Percentiles rank a stretch among this genome's conserved stretches.
phyloP scores from a whole-genome alignment of 2,888 invertebrate genomes.

The Megalurothrips usitatus region DNA sequence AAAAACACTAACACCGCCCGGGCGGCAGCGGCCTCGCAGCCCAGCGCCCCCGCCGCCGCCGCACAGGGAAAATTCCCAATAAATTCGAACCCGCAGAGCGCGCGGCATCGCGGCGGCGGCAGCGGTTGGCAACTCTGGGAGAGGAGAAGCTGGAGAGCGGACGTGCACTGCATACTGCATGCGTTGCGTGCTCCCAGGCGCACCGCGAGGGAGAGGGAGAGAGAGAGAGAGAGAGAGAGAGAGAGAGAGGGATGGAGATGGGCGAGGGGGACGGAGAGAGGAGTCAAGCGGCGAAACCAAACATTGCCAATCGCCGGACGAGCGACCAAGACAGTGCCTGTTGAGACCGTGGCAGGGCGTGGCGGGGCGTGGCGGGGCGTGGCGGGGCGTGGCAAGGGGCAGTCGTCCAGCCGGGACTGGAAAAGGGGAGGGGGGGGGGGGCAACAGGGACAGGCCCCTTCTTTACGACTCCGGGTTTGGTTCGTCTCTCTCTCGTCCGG shows the following conservation, averaged over 20 bases:
- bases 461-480: slow-evolving; percentile 22
- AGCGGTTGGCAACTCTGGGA: slow-evolving; percentile 1
- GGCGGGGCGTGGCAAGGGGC: slow-evolving; percentile 8
- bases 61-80: neutral
- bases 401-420: neutral
- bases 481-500: slow-evolving; percentile 6
- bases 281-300: slow-evolving; percentile 12
- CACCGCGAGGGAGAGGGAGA: neutral
- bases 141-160: neutral
- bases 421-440: neutral
- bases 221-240: no score
- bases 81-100: neutral
- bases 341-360: neutral
- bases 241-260: neutral
- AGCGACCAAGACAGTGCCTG: neutral
- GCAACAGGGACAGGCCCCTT: neutral
- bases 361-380: no score
- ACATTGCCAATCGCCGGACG: slow-evolving; percentile 23
- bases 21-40: no score
- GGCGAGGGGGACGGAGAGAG: neutral
- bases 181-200: neutral
- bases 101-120: neutral
- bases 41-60: neutral
- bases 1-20: no score
- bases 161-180: slow-evolving; percentile 6